Conservation (phyloP, 2,113 vertebrate genomes). For the Paedocypris sp. region DNA sequence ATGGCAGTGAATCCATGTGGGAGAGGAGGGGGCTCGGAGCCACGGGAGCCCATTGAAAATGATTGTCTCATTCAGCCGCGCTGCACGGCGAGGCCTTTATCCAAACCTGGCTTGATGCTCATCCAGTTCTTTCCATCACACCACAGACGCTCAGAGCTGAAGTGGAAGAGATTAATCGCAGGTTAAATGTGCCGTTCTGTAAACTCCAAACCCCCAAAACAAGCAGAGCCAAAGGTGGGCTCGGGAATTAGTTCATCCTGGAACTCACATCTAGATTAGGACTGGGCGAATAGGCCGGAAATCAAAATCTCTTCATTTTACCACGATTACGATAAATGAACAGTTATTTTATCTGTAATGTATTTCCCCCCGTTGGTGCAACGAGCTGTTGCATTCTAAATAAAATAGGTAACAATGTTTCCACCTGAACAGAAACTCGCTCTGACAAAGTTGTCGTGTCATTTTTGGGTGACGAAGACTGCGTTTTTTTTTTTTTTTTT, state of each 20-base stretch:
- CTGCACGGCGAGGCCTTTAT: constrained; percentile 14
- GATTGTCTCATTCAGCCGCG: constrained; percentile 26
- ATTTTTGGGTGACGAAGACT: too few species aligned
- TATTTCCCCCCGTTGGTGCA: too few species aligned
- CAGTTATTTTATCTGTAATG: too few species aligned
- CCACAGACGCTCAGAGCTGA: constrained; percentile 9
- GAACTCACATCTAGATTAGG: neutral
- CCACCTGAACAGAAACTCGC: too few species aligned
- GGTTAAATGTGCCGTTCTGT: constrained; percentile 25
- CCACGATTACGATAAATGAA: too few species aligned
- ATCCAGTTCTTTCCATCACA: constrained; percentile 16
- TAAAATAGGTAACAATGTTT: too few species aligned
- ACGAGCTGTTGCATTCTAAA: too few species aligned
- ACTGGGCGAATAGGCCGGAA: too few species aligned
- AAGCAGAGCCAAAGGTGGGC: constrained; percentile 3
- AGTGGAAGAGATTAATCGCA: constrained; percentile 19
- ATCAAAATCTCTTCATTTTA: too few species aligned
- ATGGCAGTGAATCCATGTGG: constrained; percentile 10
- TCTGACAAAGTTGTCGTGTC: too few species aligned
- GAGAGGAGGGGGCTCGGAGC: neutral
- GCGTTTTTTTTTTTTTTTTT: too few species aligned
- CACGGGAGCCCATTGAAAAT: constrained; percentile 20
- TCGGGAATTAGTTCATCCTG: neutral
- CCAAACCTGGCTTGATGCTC: constrained; percentile 22
- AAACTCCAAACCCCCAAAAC: neutral